Evolutionary conservation across 2,888 invertebrate species (phyloP).

Genomic region (Trissolcus japonicus): DNA sequence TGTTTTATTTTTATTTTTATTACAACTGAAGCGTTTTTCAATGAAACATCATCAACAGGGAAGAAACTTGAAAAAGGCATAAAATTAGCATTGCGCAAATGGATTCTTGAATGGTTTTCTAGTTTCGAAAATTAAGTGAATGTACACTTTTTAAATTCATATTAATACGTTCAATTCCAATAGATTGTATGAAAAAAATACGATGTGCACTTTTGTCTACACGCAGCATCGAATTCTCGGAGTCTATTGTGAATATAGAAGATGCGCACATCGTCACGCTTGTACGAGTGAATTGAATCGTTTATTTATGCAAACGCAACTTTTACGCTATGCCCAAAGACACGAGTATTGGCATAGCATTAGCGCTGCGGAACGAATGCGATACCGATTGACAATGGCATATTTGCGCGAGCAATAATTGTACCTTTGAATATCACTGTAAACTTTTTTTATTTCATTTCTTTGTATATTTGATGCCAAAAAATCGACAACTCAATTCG

Average conservation of each 20-base stretch:
- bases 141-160: too few relatives aligned
- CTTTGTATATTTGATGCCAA: constrained; percentile 2
- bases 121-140: too few relatives aligned
- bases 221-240: constrained; percentile 17
- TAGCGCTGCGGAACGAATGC: constrained; percentile 22
- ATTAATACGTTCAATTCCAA: too few relatives aligned
- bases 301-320: constrained; percentile 64
- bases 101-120: too few relatives aligned
- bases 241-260: constrained; percentile 36
- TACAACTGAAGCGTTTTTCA: too few relatives aligned
- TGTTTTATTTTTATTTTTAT: too few relatives aligned
- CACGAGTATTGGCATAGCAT: constrained; percentile 36
- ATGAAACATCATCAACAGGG: too few relatives aligned
- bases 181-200: too few relatives aligned
- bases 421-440: constrained; percentile 22
- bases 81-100: too few relatives aligned
- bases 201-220: constrained; percentile 10
- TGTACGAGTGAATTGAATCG: constrained; percentile 60
- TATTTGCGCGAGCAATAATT: constrained; percentile 36
- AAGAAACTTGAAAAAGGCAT: too few relatives aligned
- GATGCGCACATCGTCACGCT: constrained; percentile 17
- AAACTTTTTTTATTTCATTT: constrained; percentile 9
- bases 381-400: constrained; percentile 36
- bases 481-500: constrained; percentile 13
- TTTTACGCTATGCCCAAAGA: constrained; percentile 37